These are phyloP conservation scores for Tipula unca DNA, from an alignment of 2,888 invertebrate genomes.

Conservation along the genomic window DNA sequence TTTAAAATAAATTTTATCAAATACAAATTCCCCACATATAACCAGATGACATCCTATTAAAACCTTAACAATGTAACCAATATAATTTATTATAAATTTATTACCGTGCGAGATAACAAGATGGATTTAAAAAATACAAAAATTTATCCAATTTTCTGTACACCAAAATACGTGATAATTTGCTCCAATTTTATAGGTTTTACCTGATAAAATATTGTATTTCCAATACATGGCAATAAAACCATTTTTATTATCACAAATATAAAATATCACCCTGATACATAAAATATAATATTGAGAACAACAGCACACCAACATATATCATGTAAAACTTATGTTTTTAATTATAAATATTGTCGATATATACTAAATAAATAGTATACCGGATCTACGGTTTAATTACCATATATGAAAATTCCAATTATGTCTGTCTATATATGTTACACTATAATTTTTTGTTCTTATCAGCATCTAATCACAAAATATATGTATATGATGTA, in stretches of 20 bases:
- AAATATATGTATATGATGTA: background rate
- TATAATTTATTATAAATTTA: background rate
- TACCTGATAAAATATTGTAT: background rate
- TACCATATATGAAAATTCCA: background rate
- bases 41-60: too few relatives aligned
- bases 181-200: background rate
- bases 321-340: background rate
- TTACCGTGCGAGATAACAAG: background rate
- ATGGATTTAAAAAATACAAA: background rate
- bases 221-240: background rate
- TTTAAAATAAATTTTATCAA: too few relatives aligned
- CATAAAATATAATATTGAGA: background rate
- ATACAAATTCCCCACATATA: too few relatives aligned
- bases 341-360: background rate
- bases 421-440: background rate
- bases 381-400: background rate
- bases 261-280: background rate
- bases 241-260: background rate
- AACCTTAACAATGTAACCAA: background rate
- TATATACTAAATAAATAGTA: background rate
- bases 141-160: background rate
- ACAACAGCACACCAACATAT: background rate
- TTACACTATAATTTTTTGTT: background rate
- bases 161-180: background rate
- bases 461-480: too few relatives aligned